Evolutionary conservation across 2,797 vertebrate species (phyloP).

Genomic region (Triplophysa bombifrons): DNA sequence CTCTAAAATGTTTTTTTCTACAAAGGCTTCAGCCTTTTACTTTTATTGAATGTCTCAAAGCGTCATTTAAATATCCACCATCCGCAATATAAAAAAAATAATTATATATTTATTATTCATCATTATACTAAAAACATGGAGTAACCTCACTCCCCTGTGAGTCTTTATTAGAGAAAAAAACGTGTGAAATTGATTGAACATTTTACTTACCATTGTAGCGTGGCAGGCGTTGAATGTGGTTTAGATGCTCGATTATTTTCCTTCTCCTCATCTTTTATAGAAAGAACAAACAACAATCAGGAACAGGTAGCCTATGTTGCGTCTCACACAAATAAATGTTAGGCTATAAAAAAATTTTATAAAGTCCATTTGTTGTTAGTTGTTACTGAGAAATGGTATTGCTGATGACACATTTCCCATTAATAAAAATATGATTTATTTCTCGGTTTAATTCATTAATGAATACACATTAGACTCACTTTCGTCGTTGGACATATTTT

Average conservation of each 20-base stretch:
- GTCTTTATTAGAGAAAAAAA: too few species aligned
- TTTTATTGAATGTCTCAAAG: neutral
- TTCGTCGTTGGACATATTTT: conserved; percentile 97
- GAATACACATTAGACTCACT: conserved; percentile 80
- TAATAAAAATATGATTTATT: neutral
- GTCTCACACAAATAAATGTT: neutral
- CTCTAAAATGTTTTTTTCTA: neutral
- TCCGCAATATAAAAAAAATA: neutral
- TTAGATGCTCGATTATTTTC: conserved; percentile 98
- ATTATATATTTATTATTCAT: neutral
- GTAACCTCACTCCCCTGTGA: neutral
- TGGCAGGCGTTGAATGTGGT: conserved; percentile 97
- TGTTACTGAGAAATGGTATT: neutral
- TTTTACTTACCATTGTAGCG: conserved; percentile 91
- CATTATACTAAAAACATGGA: neutral
- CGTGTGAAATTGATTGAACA: neutral
- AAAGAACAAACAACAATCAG: conserved; percentile 48
- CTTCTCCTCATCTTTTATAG: conserved; percentile 92
- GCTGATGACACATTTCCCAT: neutral
- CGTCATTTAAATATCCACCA: neutral
- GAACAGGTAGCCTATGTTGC: neutral
- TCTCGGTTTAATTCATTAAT: neutral
- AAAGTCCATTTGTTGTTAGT: neutral
- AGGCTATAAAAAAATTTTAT: neutral
- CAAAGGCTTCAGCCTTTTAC: neutral